Evolutionary conservation across 2,113 vertebrate species (phyloP).

Genomic region (Saguinus imperator): DNA sequence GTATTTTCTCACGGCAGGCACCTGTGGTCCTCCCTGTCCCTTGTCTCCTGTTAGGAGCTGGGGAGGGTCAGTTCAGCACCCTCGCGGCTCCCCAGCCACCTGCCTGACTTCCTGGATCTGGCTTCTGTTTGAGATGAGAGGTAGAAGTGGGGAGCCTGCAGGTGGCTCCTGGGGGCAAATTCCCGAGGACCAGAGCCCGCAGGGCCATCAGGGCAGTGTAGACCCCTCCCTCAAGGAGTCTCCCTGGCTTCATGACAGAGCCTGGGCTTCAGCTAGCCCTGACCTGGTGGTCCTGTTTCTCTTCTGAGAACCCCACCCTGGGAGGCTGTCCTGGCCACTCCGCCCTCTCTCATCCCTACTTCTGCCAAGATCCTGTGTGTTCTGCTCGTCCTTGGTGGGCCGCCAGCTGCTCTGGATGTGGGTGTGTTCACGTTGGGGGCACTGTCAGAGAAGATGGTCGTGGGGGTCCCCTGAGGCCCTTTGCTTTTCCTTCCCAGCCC

Average conservation of each 20-base stretch:
- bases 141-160: neutral
- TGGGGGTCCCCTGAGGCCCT: rapidly evolving
- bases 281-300: neutral
- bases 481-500: rapidly evolving
- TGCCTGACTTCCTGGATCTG: rapidly evolving
- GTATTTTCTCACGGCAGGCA: rapidly evolving
- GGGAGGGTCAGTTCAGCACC: neutral
- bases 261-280: neutral
- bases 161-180: neutral
- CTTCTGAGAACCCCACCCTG: neutral
- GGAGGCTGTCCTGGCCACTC: neutral
- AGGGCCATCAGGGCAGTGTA: rapidly evolving
- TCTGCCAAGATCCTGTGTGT: neutral
- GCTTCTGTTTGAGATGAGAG: no score
- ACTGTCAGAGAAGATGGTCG: neutral
- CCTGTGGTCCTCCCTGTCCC: neutral
- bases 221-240: no score
- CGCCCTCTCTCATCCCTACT: no score
- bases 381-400: no score
- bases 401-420: no score
- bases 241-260: neutral
- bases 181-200: rapidly evolving
- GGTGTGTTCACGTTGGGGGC: rapidly evolving
- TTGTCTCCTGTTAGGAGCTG: neutral
- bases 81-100: neutral